A percentile compares a stretch with the other conserved stretches of the same genome.
Evolutionary conservation across 2,797 vertebrate species (phyloP).

Genomic region (Scomberomorus guttatus): DNA sequence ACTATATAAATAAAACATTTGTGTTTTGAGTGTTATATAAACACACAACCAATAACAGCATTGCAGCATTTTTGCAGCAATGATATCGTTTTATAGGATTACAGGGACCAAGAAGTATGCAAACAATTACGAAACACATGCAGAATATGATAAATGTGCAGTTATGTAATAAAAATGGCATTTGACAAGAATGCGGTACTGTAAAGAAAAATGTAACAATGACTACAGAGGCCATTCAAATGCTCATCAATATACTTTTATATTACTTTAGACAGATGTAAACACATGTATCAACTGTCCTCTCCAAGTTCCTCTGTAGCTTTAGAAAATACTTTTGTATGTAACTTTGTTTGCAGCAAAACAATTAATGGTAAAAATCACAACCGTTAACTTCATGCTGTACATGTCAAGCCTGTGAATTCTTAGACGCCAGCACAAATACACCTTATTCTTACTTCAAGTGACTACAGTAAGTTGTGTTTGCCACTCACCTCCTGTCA

Average conservation of each 20-base stretch:
- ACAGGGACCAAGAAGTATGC: neutral
- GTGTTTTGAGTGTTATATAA: conserved; percentile 29
- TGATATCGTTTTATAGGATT: neutral
- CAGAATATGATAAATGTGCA: neutral
- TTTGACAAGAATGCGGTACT: neutral
- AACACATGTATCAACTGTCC: neutral
- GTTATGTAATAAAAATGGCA: conserved; percentile 13
- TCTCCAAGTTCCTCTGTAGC: neutral
- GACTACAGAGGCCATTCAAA: neutral
- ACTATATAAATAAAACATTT: conserved; percentile 31
- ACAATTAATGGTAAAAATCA: conserved; percentile 4
- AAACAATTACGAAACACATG: neutral
- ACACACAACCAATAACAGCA: neutral
- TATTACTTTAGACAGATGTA: neutral
- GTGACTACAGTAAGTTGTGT: conserved; percentile 50
- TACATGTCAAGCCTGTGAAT: conserved; percentile 9
- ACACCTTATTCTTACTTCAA: conserved; percentile 37
- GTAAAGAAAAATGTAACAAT: neutral
- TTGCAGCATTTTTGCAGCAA: neutral
- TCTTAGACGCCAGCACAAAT: conserved; percentile 16
- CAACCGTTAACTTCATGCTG: neutral
- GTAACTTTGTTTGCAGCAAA: conserved; percentile 42
- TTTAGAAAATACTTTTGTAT: conserved; percentile 12
- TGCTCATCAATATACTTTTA: neutral
- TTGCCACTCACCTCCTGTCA: conserved; percentile 64